Evolutionary conservation across 2,888 invertebrate genomes (phyloP).

Genomic region (Cryptosula pallasiana): DNA sequence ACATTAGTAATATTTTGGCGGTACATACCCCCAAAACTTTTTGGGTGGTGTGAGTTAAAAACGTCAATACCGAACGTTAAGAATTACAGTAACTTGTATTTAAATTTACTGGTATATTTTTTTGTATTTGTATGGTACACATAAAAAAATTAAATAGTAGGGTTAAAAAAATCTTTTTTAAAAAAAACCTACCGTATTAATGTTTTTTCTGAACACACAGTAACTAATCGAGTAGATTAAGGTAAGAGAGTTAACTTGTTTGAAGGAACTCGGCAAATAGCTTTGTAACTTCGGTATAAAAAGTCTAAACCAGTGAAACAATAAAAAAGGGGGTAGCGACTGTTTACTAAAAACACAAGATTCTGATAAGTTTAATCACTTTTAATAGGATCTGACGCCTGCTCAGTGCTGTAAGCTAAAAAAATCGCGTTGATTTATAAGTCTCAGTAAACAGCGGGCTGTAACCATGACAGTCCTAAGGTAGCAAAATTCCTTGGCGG

Average conservation of each 20-base stretch:
- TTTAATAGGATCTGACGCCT: constrained; percentile 32
- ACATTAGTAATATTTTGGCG: no score
- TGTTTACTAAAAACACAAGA: constrained; percentile 33
- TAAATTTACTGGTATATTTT: no score
- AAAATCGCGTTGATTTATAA: constrained; percentile 26
- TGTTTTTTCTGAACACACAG: constrained; percentile 30
- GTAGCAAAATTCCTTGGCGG: constrained; percentile 32
- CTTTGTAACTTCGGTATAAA: constrained; percentile 30
- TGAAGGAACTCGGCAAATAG: constrained; percentile 30
- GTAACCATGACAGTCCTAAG: constrained; percentile 31
- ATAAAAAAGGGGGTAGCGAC: constrained; percentile 29
- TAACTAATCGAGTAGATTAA: constrained; percentile 26
- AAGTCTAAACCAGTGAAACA: constrained; percentile 24
- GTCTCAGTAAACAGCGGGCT: constrained; percentile 31
- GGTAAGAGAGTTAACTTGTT: constrained; percentile 26
- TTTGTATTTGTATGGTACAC: no score
- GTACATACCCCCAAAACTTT: no score
- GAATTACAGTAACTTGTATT: no score
- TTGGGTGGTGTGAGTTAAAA: no score
- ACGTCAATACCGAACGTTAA: no score
- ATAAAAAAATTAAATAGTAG: no score
- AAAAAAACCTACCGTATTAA: constrained; percentile 28
- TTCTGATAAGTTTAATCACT: constrained; percentile 30
- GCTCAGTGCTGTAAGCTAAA: constrained; percentile 33
- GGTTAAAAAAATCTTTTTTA: no score